phyloP scores from a whole-genome alignment of 2,113 vertebrate genomes.

The Trematomus loennbergii region DNA sequence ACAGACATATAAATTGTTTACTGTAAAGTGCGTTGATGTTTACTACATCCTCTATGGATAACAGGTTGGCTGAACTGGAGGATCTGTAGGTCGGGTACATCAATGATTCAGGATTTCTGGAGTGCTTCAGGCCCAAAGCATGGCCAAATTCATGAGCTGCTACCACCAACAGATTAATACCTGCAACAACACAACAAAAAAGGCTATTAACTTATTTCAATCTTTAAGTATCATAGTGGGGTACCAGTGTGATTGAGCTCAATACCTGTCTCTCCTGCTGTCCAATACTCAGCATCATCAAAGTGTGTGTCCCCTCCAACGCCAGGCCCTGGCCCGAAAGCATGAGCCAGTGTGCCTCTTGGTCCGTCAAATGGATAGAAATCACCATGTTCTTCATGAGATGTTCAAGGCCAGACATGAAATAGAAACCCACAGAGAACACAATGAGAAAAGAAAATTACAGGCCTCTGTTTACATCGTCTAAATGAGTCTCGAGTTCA shows the following conservation, averaged over 20 bases:
- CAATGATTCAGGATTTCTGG: slow-evolving; percentile 81
- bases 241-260: neutral
- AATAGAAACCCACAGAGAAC: slow-evolving; percentile 61
- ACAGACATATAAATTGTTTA: slow-evolving; percentile 62
- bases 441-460: slow-evolving; percentile 46
- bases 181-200: slow-evolving; percentile 71
- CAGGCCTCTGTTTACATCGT: slow-evolving; percentile 27
- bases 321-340: slow-evolving; percentile 89
- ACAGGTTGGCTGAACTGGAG: slow-evolving; percentile 50
- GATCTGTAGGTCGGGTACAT: slow-evolving; percentile 88
- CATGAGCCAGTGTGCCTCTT: slow-evolving; percentile 90
- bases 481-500: slow-evolving; percentile 20
- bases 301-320: slow-evolving; percentile 93
- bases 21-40: slow-evolving; percentile 88
- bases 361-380: slow-evolving; percentile 93
- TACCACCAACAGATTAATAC: slow-evolving; percentile 82
- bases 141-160: slow-evolving; percentile 91
- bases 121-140: slow-evolving; percentile 88
- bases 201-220: neutral
- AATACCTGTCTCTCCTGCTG: slow-evolving; percentile 79
- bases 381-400: slow-evolving; percentile 86
- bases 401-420: slow-evolving; percentile 35
- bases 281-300: slow-evolving; percentile 92
- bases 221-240: neutral
- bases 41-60: slow-evolving; percentile 85